Base-by-base conservation (phyloP, 1,140 invertebrate genomes). In the Lepidurus apus region DNA sequence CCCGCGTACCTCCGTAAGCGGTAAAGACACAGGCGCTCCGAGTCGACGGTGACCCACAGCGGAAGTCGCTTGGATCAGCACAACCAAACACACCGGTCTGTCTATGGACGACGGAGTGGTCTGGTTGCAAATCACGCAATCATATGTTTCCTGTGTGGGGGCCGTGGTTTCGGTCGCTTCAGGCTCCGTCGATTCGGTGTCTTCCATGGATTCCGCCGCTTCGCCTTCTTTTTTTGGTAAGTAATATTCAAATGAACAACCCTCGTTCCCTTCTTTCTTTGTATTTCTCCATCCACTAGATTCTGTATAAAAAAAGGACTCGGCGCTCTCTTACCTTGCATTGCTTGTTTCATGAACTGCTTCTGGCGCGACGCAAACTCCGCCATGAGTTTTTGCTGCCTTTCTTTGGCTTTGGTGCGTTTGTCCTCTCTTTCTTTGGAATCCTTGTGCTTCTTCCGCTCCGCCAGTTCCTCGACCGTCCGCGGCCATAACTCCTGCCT, bases 121-220 rank as follows among this genome's bases (percentile, higher is more conserved):
- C 86, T 95, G 93, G 86, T 93, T 95, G 85, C 96, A 98, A 82
- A 98, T 98, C 75, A 96, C 95, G 87, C 97, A 98, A 84, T 97
- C 93, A 85, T 96, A 98, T 85, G 95, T 93, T 79, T 84, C 82
- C 5, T 53, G 21, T 7, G 78, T 79, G 42, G 10, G 77, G 73
- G 43, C 74, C 34, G 47, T 10, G 74, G 65, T 42, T 79, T 45
- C 74, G 47, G 42, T 74, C 78, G 73, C 43, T 74, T 79, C 74
- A 26, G 73, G 24, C 42, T 75, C 75, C 76, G 73, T 21, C 7
- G 53, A 65, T 17, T 65, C 53, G 7, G 17, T 65, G n/a, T 53
- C 65, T 10, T 45, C 43, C 73, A 42, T 73, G 24, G 44, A 44
- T 73, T 74, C 47, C 26, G 78, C 74, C 42, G 65, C 42, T 42